A percentile compares a stretch with the other conserved stretches of the same genome.
These are phyloP conservation scores for Gadus chalcogrammus DNA, from an alignment of 2,113 vertebrate genomes.

Conservation along the genomic window DNA sequence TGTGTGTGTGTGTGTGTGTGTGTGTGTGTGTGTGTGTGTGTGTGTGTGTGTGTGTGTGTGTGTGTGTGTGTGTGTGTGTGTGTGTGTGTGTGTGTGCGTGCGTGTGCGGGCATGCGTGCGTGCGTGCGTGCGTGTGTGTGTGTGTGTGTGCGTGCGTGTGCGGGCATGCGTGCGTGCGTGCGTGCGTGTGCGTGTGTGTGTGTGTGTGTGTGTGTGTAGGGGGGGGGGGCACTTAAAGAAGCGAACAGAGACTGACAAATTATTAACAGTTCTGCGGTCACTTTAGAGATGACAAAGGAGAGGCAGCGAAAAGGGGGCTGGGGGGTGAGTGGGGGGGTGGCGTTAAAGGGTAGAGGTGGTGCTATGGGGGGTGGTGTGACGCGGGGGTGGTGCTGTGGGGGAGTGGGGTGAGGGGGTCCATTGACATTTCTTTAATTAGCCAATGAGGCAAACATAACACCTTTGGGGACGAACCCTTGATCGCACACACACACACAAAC, in stretches of 20 bases:
- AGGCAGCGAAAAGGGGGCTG: constrained; percentile 56
- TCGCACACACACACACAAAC: constrained; percentile 15
- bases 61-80: too few species aligned
- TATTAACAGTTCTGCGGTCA: constrained; percentile 74
- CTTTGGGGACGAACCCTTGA: too few species aligned
- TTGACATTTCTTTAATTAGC: constrained; percentile 79
- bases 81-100: too few species aligned
- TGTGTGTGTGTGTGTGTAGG: constrained; percentile 8
- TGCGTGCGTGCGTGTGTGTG: too few species aligned
- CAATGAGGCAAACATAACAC: constrained; percentile 67
- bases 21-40: background rate
- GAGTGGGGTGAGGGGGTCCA: background rate
- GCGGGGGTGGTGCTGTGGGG: constrained; percentile 39
- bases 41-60: too few species aligned
- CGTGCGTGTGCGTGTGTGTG: too few species aligned
- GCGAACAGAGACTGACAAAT: constrained; percentile 61
- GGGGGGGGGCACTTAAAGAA: constrained; percentile 59
- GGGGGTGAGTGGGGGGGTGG: constrained; percentile 1
- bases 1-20: constrained; percentile 5
- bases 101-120: too few species aligned
- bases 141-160: too few species aligned
- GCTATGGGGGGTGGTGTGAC: constrained; percentile 46
- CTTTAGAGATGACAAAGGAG: constrained; percentile 74
- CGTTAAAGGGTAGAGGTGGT: constrained; percentile 11
- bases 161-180: too few species aligned